These are phyloP conservation scores for Emydoidea blandingii DNA, from an alignment of 2,797 vertebrate genomes.

Conservation along the genomic window DNA sequence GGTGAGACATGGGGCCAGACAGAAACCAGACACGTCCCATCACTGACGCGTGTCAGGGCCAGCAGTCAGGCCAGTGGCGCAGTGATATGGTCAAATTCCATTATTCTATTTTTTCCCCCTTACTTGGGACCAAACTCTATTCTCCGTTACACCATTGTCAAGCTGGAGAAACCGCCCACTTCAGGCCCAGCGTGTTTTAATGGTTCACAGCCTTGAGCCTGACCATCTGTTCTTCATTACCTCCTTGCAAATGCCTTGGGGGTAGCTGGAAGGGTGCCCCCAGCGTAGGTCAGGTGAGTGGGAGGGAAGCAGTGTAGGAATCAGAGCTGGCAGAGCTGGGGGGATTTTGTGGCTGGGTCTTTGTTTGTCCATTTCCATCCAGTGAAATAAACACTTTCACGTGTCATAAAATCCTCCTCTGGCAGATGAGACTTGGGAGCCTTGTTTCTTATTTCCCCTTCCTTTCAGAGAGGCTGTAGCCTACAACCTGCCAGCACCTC, in stretches of 20 bases:
- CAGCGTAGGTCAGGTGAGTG: accelerated
- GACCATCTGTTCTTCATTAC: slow-evolving; percentile 5
- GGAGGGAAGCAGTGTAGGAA: background rate
- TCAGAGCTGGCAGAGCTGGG: slow-evolving; percentile 18
- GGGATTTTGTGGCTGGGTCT: slow-evolving; percentile 38
- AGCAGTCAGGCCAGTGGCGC: background rate
- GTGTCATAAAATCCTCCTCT: accelerated
- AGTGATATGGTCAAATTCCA: background rate
- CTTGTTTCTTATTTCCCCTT: background rate
- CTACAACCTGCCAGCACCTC: accelerated
- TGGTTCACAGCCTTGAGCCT: slow-evolving; percentile 27
- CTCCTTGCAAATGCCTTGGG: background rate
- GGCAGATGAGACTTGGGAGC: background rate
- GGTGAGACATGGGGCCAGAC: background rate
- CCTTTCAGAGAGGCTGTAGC: accelerated
- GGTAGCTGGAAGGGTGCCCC: accelerated
- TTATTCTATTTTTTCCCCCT: background rate
- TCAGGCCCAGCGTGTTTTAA: background rate
- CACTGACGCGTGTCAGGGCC: background rate
- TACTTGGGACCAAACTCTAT: background rate
- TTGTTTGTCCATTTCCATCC: slow-evolving; percentile 53
- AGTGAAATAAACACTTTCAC: slow-evolving; percentile 56
- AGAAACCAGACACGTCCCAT: background rate
- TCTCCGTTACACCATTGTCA: background rate
- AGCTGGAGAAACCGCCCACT: background rate